A percentile compares a stretch with the other conserved stretches of the same genome.
These are phyloP conservation scores for Hoplodrina blanda DNA, from an alignment of 2,888 invertebrate species.

Conservation along the genomic window DNA sequence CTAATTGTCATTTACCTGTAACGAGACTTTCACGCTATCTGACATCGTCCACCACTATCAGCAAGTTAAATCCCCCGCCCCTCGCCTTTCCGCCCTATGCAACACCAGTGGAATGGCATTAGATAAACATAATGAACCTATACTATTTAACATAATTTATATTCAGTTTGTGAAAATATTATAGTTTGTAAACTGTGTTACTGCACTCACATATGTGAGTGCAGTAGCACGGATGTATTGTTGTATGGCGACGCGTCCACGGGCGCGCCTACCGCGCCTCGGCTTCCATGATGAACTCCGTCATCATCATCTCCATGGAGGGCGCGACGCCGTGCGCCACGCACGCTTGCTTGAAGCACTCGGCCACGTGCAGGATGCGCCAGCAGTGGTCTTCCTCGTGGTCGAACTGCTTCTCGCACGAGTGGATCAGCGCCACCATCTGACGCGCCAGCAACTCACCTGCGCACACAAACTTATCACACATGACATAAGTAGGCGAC, in stretches of 20 bases:
- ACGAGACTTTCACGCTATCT: too few species aligned
- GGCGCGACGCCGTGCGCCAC: conserved; percentile 76
- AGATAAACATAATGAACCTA: not conserved
- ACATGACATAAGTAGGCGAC: not conserved
- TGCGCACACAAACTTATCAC: conserved; percentile 53
- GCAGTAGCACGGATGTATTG: not conserved
- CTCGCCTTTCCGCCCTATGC: too few species aligned
- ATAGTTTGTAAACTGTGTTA: too few species aligned
- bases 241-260: not conserved
- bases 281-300: conserved; percentile 83
- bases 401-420: conserved; percentile 78
- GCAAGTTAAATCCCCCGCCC: not conserved
- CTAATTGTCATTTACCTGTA: too few species aligned
- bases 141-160: too few species aligned
- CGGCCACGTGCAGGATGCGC: conserved; percentile 82
- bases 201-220: too few species aligned
- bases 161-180: too few species aligned
- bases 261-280: conserved; percentile 59
- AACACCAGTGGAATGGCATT: not conserved
- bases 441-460: conserved; percentile 76
- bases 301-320: conserved; percentile 81
- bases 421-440: conserved; percentile 80
- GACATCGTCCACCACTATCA: too few species aligned
- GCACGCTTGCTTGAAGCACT: conserved; percentile 81
- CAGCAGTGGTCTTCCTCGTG: conserved; percentile 79